Conservation (phyloP, 2,797 vertebrate species). For the Natrix natrix region DNA sequence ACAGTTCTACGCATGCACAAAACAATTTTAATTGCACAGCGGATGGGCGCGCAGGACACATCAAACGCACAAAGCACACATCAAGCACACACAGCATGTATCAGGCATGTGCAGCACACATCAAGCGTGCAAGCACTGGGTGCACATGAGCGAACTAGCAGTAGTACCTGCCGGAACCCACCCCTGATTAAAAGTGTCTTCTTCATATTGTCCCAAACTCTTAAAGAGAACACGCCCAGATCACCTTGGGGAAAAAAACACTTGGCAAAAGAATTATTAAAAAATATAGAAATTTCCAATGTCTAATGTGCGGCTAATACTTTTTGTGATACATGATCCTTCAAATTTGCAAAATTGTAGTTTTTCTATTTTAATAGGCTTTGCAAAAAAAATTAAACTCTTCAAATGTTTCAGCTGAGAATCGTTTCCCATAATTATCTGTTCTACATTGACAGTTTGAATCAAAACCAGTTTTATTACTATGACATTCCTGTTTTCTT, state of each 20-base stretch:
- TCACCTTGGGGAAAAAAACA: constrained; percentile 27
- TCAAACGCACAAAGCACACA: too few relatives aligned
- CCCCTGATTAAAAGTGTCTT: constrained; percentile 43
- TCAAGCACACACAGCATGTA: too few relatives aligned
- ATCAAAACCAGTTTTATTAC: neutral
- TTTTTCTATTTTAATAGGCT: neutral
- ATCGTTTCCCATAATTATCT: neutral
- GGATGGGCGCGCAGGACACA: too few relatives aligned
- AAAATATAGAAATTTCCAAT: constrained; percentile 15
- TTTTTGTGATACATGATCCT: constrained; percentile 9
- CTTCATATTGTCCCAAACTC: constrained; percentile 23
- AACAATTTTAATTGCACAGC: too few relatives aligned
- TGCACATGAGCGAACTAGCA: too few relatives aligned
- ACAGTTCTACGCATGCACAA: too few relatives aligned
- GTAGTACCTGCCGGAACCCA: too few relatives aligned
- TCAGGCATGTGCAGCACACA: too few relatives aligned
- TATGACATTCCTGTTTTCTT: neutral
- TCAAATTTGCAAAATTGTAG: constrained; percentile 11
- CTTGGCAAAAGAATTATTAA: constrained; percentile 29
- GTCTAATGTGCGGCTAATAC: neutral
- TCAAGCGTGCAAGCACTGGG: too few relatives aligned
- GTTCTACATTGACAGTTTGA: fast-evolving
- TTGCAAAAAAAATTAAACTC: neutral
- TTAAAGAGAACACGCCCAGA: constrained; percentile 34
- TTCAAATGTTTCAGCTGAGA: neutral